Base-by-base conservation (phyloP, 2,797 vertebrate genomes). In the Scomberomorus guttatus region DNA sequence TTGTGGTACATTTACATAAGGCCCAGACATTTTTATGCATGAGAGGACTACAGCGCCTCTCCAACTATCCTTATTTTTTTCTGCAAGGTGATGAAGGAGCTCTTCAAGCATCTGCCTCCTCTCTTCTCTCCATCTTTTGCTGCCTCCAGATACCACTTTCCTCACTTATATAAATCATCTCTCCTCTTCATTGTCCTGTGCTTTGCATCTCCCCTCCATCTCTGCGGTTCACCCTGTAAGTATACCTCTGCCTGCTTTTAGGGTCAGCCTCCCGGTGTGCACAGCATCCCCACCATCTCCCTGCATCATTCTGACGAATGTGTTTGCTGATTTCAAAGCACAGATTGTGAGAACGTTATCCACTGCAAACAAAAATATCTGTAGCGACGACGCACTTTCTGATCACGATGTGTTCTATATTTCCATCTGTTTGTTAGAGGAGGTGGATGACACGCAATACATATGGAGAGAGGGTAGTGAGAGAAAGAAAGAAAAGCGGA, bases 1-100 rank as follows among this genome's bases (percentile, higher is more conserved):
- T 37, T 9, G 25, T 12, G 34, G 6, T 32, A 17, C 18, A 6
- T 46, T 37, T 10, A 11, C 25, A 18, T 55, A 37, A 20, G n/a
- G 6, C 22, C 32, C 46, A 52, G 46, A 75, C 34, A 0, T 18
- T 50, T 55, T 51, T 11, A 14, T 50, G 32, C 13, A 17, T 50
- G 1, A 22, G 44, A 58, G 20, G 54, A 39, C 61, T 13, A 18
- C 17, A 32, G 8, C 10, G 13, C 13, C 29, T n/a, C 22, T 22
- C 15, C 22, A 3, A 42, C 18, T 17, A 25, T 27, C 9, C 14
- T 56, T 8, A 11, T 66, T 37, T 34, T 32, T 57, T 22, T 22
- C 29, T 18, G 22, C 11, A 24, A 42, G 13, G 44, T 44, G 55
- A 79, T 54, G 55, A 60, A 61, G 56, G 25, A 42, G 46, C 73